These are phyloP conservation scores for Entelurus aequoreus DNA, from an alignment of 2,113 vertebrate species.

Conservation along the genomic window DNA sequence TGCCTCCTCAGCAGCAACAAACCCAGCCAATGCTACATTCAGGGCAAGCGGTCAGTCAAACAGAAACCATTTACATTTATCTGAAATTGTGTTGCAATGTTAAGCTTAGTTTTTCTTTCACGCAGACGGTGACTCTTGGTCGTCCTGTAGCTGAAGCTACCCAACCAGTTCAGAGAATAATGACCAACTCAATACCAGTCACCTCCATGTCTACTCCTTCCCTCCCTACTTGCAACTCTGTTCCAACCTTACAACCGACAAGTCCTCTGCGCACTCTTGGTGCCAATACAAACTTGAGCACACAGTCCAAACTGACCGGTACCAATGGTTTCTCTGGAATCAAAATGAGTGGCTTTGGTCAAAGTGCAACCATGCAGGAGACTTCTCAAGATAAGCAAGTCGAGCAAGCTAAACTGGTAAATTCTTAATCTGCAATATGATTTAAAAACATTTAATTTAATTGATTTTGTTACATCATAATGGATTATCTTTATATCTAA, in stretches of 20 bases:
- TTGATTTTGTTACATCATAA: too few species aligned
- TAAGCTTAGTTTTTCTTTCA: conserved; percentile 13
- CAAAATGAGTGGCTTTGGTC: conserved; percentile 79
- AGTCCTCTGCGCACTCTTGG: conserved; percentile 75
- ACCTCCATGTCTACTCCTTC: conserved; percentile 67
- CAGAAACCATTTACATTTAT: not conserved
- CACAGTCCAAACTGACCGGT: conserved; percentile 81
- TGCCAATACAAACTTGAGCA: conserved; percentile 74
- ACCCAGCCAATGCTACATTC: conserved; percentile 70
- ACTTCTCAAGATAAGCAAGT: conserved; percentile 86
- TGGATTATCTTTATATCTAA: too few species aligned
- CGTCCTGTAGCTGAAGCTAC: conserved; percentile 77
- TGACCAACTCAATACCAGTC: conserved; percentile 71
- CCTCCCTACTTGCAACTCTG: conserved; percentile 61
- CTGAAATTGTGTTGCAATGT: not conserved
- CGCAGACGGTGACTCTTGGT: conserved; percentile 79
- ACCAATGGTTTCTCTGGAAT: conserved; percentile 72
- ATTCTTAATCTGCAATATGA: conserved; percentile 12
- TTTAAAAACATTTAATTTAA: too few species aligned
- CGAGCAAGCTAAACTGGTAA: conserved; percentile 91
- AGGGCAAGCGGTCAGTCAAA: conserved; percentile 68
- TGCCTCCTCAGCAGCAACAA: conserved; percentile 70
- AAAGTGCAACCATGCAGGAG: conserved; percentile 74
- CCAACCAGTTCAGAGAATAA: conserved; percentile 78
- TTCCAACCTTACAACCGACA: conserved; percentile 69